phyloP scores from a whole-genome alignment of 2,888 invertebrate species.

The Morpho helenor region DNA sequence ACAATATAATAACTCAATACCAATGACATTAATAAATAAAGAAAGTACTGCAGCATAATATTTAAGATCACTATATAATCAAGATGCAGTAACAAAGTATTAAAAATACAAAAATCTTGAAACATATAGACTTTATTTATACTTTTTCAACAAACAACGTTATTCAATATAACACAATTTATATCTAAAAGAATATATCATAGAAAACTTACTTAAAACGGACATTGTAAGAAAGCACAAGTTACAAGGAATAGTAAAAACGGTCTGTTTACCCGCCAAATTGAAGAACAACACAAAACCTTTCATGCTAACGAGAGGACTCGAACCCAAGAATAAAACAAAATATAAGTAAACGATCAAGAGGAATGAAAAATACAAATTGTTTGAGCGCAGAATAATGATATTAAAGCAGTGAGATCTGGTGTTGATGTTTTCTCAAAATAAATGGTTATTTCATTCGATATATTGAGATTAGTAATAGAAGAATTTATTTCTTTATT shows the following conservation, averaged over 20 bases:
- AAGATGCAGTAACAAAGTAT: no score
- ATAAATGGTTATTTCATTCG: neutral
- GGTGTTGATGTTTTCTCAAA: neutral
- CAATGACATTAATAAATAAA: no score
- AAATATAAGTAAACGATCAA: constrained; percentile 3
- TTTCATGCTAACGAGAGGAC: constrained; percentile 5
- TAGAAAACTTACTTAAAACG: neutral
- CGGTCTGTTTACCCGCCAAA: neutral
- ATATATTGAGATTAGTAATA: no score
- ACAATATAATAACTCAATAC: no score
- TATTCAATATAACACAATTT: no score
- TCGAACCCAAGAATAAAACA: constrained; percentile 1
- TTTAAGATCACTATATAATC: no score
- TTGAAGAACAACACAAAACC: constrained; percentile 7
- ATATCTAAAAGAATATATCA: no score
- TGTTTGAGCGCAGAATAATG: neutral
- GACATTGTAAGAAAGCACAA: neutral
- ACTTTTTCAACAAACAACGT: no score
- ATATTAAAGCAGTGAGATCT: neutral
- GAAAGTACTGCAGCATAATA: no score
- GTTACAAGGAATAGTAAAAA: neutral
- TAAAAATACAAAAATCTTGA: no score
- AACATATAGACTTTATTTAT: no score
- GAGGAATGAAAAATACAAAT: neutral
- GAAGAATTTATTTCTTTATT: no score